Base-by-base conservation (phyloP, 2,888 invertebrate species). In the Elegia similella region DNA sequence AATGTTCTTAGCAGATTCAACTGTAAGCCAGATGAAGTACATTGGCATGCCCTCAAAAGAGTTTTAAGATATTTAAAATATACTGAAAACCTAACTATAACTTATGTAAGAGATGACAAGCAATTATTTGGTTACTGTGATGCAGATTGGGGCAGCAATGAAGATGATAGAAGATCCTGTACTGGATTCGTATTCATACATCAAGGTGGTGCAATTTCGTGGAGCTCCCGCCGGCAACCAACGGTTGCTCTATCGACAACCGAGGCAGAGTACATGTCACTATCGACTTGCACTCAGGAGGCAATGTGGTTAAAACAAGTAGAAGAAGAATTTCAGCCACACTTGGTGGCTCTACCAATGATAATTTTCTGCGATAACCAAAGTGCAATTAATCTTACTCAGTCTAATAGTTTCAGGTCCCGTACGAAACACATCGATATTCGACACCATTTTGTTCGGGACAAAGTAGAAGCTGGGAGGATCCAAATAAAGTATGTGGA, bases 251-350 rank as follows among this genome's bases (percentile, higher is more conserved):
- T 68, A 6, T 69, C 68, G 3, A 68, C 63, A 6, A 66, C 65
- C 0, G 67, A 71, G 30, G 69, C 69, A 12, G 70, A 71, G 46
- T 69, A 72, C 43, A 71, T 71, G 68, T 59, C 70, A 1, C 17
- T 71, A 8, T 58, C 69, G 7, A 53, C 65, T 0, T 64, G 66
- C 52, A 59, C 60, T 2, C 68, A 71, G 56, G 66, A 71, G 48
- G 65, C 64, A 13, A 7, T 66, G 17, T 67, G 67, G 64, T 46
- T 69, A 6, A 62, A 62, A 32, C 63, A 66, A 42, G 16, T 64
- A 17, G 61, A 62, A 61, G 63, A 16, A 17, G 17, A 46, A 7
- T 8, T 46, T 16, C 23, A 23, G 23, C 23, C 23, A 23, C 5
- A 23, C 23, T 23, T 5, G 5, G 23, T 23, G 23, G 23, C 23